A percentile compares a stretch with the other conserved stretches of the same genome.
These are phyloP conservation scores for Iselma pallidipennis DNA, from an alignment of 2,888 invertebrate genomes.

Conservation along the genomic window DNA sequence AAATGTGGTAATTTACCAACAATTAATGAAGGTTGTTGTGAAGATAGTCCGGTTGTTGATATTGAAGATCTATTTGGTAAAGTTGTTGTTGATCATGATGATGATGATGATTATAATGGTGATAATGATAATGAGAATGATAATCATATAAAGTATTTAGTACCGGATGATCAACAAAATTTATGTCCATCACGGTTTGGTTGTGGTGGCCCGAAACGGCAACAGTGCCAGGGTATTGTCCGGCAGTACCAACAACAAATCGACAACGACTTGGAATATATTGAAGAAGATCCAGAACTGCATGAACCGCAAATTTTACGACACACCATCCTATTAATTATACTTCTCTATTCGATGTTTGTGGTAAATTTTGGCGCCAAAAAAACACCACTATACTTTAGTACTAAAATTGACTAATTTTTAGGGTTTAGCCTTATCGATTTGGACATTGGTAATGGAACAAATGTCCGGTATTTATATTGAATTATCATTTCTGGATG, in stretches of 20 bases:
- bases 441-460: conserved; percentile 81
- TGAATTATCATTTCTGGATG: conserved; percentile 90
- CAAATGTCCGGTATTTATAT: conserved; percentile 88
- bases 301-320: conserved; percentile 74
- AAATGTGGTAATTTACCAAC: conserved; percentile 48
- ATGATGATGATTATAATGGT: conserved; percentile 4
- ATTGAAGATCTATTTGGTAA: conserved; percentile 64
- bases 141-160: conserved; percentile 22
- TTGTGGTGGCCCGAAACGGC: conserved; percentile 58
- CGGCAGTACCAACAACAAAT: conserved; percentile 60
- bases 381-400: neutral
- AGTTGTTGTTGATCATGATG: conserved; percentile 69
- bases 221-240: conserved; percentile 59
- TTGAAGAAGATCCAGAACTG: conserved; percentile 59
- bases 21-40: conserved; percentile 58
- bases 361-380: conserved; percentile 66
- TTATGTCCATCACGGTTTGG: conserved; percentile 60
- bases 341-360: conserved; percentile 84
- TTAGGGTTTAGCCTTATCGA: conserved; percentile 80
- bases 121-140: neutral
- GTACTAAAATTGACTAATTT: conserved; percentile 25
- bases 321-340: conserved; percentile 80
- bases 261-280: conserved; percentile 58
- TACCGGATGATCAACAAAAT: conserved; percentile 28
- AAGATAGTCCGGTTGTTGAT: conserved; percentile 59